A percentile compares a stretch with the other conserved stretches of the same genome.
Evolutionary conservation across 1,140 invertebrate genomes (phyloP).

Genomic region (Dreissena polymorpha): DNA sequence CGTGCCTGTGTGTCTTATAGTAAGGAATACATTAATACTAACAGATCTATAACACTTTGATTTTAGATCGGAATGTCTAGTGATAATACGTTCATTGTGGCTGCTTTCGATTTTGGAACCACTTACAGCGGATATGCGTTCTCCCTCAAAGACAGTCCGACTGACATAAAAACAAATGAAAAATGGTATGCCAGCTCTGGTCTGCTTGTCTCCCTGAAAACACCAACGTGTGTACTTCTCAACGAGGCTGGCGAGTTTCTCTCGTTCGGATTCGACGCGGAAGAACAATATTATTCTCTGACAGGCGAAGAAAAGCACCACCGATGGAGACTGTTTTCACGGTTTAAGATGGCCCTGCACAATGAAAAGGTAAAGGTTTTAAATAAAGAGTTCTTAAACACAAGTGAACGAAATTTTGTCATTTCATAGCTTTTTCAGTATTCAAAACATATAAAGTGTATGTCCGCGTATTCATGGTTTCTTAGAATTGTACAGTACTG

Average conservation of each 20-base stretch:
- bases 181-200: neutral
- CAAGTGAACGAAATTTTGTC: neutral
- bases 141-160: no score
- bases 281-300: slow-evolving; percentile 50
- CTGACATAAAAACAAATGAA: no score
- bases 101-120: no score
- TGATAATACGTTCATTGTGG: no score
- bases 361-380: neutral
- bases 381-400: neutral
- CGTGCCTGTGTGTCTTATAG: no score
- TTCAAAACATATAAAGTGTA: neutral
- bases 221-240: slow-evolving; percentile 48
- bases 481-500: neutral
- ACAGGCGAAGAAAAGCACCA: slow-evolving; percentile 19
- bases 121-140: no score
- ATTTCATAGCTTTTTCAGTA: neutral
- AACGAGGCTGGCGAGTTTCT: slow-evolving; percentile 24
- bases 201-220: slow-evolving; percentile 34
- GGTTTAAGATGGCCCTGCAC: slow-evolving; percentile 57
- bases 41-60: no score
- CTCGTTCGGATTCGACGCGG: slow-evolving; percentile 55
- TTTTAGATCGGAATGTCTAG: no score
- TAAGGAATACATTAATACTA: no score
- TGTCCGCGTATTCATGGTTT: neutral
- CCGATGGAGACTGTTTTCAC: slow-evolving; percentile 43